phyloP scores from a whole-genome alignment of 1,140 invertebrate genomes.

The Aleiodes sp. region DNA sequence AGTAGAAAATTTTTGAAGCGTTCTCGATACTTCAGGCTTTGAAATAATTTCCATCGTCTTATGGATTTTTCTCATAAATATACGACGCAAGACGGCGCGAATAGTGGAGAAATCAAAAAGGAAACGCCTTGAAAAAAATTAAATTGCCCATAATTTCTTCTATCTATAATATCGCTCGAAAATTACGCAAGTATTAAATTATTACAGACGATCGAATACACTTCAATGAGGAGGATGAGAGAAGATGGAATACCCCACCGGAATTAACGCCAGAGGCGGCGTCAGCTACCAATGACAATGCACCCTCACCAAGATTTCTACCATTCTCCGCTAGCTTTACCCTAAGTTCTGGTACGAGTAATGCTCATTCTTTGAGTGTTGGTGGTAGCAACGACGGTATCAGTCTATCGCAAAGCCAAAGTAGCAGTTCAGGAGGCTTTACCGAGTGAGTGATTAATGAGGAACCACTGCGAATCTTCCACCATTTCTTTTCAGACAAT shows the following conservation, averaged over 20 bases:
- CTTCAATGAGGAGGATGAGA: constrained; percentile 41
- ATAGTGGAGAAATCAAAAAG: no score
- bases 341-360: constrained; percentile 46
- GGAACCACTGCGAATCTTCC: not conserved
- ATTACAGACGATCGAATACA: constrained; percentile 30
- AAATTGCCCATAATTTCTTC: no score
- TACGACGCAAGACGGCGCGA: no score
- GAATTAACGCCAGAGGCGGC: constrained; percentile 44
- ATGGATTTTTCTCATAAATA: no score
- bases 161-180: no score
- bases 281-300: constrained; percentile 33
- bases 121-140: no score
- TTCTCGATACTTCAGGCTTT: no score
- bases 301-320: constrained; percentile 48
- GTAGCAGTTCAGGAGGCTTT: constrained; percentile 36
- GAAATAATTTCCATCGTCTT: no score
- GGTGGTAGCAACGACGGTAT: constrained; percentile 49
- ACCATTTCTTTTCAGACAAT: not conserved
- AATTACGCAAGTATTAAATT: not conserved
- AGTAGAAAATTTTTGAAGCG: no score
- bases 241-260: constrained; percentile 50
- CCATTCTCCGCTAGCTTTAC: constrained; percentile 55
- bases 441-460: constrained; percentile 41
- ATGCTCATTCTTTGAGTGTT: constrained; percentile 55
- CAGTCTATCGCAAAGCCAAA: constrained; percentile 56